A percentile compares a stretch with the other conserved stretches of the same genome.
phyloP scores from a whole-genome alignment of 92 coral and sea anemone species.

The Anthopleura xanthogrammica region DNA sequence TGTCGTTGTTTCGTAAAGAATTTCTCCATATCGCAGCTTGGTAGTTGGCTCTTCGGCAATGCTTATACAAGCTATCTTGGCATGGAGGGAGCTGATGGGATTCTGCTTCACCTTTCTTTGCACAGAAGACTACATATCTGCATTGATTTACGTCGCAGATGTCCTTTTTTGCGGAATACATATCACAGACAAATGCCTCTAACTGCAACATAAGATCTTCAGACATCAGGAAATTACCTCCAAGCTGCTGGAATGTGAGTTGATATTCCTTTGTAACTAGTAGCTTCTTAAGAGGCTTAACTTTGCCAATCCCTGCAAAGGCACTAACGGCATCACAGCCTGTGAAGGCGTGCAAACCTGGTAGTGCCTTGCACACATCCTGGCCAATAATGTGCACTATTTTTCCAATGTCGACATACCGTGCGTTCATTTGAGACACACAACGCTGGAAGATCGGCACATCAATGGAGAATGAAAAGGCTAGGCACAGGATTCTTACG shows the following conservation, averaged over 20 bases:
- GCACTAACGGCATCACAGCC: slow-evolving; percentile 38
- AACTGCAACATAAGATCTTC: slow-evolving; percentile 30
- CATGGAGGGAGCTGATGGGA: slow-evolving; percentile 42
- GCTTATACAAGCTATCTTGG: slow-evolving; percentile 22
- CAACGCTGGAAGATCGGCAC: slow-evolving; percentile 32
- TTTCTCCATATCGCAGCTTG: slow-evolving; percentile 30
- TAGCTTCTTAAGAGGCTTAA: slow-evolving; percentile 29
- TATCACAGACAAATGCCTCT: slow-evolving; percentile 40
- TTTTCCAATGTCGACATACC: slow-evolving; percentile 34
- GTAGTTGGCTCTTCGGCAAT: slow-evolving; percentile 26
- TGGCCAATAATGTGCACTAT: slow-evolving; percentile 25
- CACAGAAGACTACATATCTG: slow-evolving; percentile 25
- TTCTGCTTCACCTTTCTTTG: slow-evolving; percentile 37
- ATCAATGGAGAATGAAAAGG: slow-evolving; percentile 23
- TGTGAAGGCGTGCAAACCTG: slow-evolving; percentile 30
- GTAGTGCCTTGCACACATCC: slow-evolving; percentile 38
- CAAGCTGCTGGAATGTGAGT: slow-evolving; percentile 18
- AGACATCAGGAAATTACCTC: slow-evolving; percentile 26
- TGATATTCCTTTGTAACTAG: slow-evolving; percentile 27
- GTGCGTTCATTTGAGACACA: slow-evolving; percentile 27
- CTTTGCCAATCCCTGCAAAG: slow-evolving; percentile 45
- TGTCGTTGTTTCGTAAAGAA: slow-evolving; percentile 25
- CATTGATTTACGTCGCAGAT: slow-evolving; percentile 30
- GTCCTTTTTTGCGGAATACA: slow-evolving; percentile 24
- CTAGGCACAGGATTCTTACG: slow-evolving; percentile 32